Evolutionary conservation across 1,140 invertebrate genomes (phyloP).

Genomic region (Zaprionus kolodkinae): DNA sequence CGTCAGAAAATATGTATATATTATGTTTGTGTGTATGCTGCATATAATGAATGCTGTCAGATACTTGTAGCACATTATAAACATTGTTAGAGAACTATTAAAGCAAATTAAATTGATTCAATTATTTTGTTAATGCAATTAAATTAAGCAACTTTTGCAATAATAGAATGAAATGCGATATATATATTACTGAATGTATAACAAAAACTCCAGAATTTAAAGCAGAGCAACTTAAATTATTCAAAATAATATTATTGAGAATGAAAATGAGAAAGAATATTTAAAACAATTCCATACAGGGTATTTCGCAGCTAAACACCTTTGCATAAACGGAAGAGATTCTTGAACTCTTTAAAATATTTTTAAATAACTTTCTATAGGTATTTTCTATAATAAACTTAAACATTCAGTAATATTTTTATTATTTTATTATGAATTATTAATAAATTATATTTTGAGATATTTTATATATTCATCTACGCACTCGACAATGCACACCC

Average conservation of each 20-base stretch:
- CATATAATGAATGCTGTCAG: neutral
- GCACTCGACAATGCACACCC: neutral
- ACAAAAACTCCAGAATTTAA: too few relatives aligned
- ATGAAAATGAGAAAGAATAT: too few relatives aligned
- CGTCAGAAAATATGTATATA: neutral
- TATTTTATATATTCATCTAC: neutral
- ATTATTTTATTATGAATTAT: too few relatives aligned
- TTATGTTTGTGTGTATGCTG: too few relatives aligned
- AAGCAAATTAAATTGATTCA: neutral
- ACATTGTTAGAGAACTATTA: neutral
- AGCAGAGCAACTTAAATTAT: too few relatives aligned
- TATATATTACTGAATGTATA: neutral
- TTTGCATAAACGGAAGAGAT: conserved; percentile 2
- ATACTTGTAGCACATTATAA: neutral
- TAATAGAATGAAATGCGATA: neutral
- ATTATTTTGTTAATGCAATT: neutral
- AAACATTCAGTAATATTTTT: too few relatives aligned
- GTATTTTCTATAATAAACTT: too few relatives aligned
- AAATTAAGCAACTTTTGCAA: neutral
- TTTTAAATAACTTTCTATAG: neutral
- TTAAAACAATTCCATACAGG: neutral
- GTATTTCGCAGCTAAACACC: neutral
- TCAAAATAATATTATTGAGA: too few relatives aligned
- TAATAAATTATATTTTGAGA: neutral
- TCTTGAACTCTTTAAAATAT: neutral